These are phyloP conservation scores for Pachydiplax longipennis DNA, from an alignment of 2,888 invertebrate species.

Conservation along the genomic window DNA sequence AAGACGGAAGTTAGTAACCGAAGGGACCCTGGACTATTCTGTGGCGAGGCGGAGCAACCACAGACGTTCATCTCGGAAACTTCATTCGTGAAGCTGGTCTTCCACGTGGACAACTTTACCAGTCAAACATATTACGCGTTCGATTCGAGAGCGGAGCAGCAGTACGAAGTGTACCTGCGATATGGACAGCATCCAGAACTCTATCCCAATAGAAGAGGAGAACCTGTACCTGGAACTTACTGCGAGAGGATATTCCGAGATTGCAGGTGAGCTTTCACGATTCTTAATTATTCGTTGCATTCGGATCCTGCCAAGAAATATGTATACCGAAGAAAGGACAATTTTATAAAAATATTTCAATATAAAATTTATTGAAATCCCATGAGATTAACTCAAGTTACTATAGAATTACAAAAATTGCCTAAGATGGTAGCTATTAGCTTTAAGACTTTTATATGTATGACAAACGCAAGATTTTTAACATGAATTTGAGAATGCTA, in stretches of 20 bases:
- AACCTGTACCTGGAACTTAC: constrained; percentile 67
- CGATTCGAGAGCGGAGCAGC: constrained; percentile 87
- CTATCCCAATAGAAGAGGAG: constrained; percentile 72
- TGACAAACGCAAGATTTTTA: too few relatives aligned
- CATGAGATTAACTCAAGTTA: too few relatives aligned
- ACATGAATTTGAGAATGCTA: too few relatives aligned
- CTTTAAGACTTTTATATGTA: too few relatives aligned
- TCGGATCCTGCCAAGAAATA: too few relatives aligned
- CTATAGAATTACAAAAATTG: too few relatives aligned
- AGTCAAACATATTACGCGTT: constrained; percentile 90
- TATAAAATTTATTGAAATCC: too few relatives aligned
- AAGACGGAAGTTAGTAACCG: constrained; percentile 89
- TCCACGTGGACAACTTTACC: constrained; percentile 92
- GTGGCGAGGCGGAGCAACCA: constrained; percentile 92
- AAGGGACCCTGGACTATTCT: constrained; percentile 88
- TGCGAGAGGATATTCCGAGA: constrained; percentile 89
- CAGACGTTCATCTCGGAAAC: constrained; percentile 95
- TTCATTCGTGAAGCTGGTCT: constrained; percentile 88
- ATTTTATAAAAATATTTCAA: too few relatives aligned
- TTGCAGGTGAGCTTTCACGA: constrained; percentile 64
- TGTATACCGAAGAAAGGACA: too few relatives aligned
- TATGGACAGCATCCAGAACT: constrained; percentile 94
- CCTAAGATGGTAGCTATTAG: too few relatives aligned
- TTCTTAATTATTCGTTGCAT: neutral
- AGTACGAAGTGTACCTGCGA: constrained; percentile 86